Evolutionary conservation across 2,888 invertebrate species (phyloP).

Genomic region (Chelonus formosanus): DNA sequence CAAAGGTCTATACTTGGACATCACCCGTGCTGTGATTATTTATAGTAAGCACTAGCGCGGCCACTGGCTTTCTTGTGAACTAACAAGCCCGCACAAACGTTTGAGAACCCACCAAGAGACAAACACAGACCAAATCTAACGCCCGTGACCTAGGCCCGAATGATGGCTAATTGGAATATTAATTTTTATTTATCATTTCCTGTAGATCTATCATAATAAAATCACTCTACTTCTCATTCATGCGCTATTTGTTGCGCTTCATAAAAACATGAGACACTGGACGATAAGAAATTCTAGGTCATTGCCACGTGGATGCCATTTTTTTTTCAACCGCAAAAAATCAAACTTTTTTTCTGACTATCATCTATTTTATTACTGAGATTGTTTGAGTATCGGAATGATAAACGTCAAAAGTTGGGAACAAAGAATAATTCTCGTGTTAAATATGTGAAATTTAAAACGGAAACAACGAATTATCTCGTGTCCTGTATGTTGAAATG

Average conservation of each 20-base stretch:
- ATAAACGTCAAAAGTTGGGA: too few relatives aligned
- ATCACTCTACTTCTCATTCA: too few relatives aligned
- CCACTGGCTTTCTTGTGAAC: slow-evolving; percentile 69
- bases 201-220: slow-evolving; percentile 8
- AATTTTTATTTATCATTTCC: slow-evolving; percentile 13
- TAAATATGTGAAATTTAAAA: too few relatives aligned
- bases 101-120: slow-evolving; percentile 29
- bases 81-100: slow-evolving; percentile 61
- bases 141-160: slow-evolving; percentile 68
- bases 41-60: slow-evolving; percentile 71
- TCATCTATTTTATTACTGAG: too few relatives aligned
- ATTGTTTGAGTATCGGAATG: too few relatives aligned
- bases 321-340: not conserved
- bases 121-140: slow-evolving; percentile 51
- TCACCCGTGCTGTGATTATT: slow-evolving; percentile 75
- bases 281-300: slow-evolving; percentile 18
- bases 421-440: too few relatives aligned
- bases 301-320: slow-evolving; percentile 14
- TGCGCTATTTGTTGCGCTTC: not conserved
- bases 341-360: not conserved
- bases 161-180: slow-evolving; percentile 48
- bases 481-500: slow-evolving; percentile 21
- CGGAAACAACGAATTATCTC: too few relatives aligned
- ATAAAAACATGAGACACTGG: too few relatives aligned
- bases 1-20: slow-evolving; percentile 91